These are phyloP conservation scores for Melanargia galathea DNA, from an alignment of 2,888 invertebrate genomes.

Conservation along the genomic window DNA sequence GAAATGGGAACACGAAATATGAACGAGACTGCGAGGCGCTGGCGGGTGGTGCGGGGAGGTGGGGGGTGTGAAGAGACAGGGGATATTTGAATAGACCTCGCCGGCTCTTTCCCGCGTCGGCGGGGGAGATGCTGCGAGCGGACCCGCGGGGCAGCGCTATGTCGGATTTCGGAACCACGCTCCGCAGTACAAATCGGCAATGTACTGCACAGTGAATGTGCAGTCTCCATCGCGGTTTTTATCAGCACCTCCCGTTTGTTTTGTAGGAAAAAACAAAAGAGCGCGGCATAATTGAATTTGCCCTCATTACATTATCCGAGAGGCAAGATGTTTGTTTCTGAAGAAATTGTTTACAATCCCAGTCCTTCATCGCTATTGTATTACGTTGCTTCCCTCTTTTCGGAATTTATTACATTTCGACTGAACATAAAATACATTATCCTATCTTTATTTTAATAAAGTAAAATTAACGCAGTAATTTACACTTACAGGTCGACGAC, in stretches of 20 bases:
- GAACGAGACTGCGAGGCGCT: constrained; percentile 83
- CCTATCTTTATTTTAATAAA: not conserved
- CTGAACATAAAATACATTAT: not conserved
- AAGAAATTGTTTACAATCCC: constrained; percentile 46
- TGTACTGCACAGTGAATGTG: constrained; percentile 75
- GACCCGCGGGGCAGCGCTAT: constrained; percentile 67
- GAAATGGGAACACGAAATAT: constrained; percentile 82
- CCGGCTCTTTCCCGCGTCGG: constrained; percentile 67
- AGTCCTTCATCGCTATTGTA: constrained; percentile 41
- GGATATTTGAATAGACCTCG: constrained; percentile 79
- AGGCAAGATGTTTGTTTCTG: constrained; percentile 59
- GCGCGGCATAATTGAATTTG: constrained; percentile 73
- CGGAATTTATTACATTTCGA: not conserved
- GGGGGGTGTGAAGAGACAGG: constrained; percentile 73
- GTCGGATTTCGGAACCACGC: constrained; percentile 78
- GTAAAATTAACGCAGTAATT: not conserved
- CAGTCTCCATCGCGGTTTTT: constrained; percentile 72
- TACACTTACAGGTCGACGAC: not conserved
- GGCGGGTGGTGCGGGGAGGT: constrained; percentile 70
- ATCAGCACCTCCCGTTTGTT: constrained; percentile 54
- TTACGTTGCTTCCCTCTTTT: constrained; percentile 11
- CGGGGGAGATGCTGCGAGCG: constrained; percentile 46
- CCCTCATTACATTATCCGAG: constrained; percentile 73
- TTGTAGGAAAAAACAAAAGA: constrained; percentile 65
- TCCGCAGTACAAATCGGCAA: constrained; percentile 71